Evolutionary conservation across 2,888 invertebrate genomes (phyloP).

Genomic region (Druceiella hillmani): DNA sequence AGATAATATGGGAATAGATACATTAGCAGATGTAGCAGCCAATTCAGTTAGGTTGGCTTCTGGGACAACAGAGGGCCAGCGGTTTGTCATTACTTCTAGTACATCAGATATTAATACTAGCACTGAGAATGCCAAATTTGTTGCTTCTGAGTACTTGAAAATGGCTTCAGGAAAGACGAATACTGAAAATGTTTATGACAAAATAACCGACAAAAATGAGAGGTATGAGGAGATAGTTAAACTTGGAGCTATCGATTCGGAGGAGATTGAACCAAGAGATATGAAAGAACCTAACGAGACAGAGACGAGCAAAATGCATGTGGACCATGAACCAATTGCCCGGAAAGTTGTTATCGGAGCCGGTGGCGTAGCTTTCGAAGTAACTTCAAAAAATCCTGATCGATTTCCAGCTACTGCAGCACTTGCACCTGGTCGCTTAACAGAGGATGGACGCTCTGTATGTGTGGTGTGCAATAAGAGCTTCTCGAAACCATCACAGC

Average conservation of each 20-base stretch:
- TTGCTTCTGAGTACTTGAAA: slow-evolving; percentile 61
- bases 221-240: slow-evolving; percentile 30
- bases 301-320: slow-evolving; percentile 34
- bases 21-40: too few species aligned
- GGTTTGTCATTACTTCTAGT: too few species aligned
- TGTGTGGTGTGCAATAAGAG: slow-evolving; percentile 87
- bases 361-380: slow-evolving; percentile 57
- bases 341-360: slow-evolving; percentile 59
- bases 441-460: slow-evolving; percentile 70
- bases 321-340: slow-evolving; percentile 46
- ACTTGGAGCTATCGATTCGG: slow-evolving; percentile 30
- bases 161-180: slow-evolving; percentile 49
- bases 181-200: slow-evolving; percentile 35
- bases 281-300: slow-evolving; percentile 32
- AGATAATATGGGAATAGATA: too few species aligned
- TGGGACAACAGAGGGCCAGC: too few species aligned
- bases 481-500: slow-evolving; percentile 86
- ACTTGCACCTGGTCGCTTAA: slow-evolving; percentile 50
- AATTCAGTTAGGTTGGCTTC: too few species aligned
- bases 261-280: slow-evolving; percentile 33
- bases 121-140: slow-evolving; percentile 56
- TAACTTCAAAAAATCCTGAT: slow-evolving; percentile 48
- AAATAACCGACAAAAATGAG: slow-evolving; percentile 30
- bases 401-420: slow-evolving; percentile 38
- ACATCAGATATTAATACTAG: slow-evolving; percentile 30